Evolutionary conservation across 1,140 invertebrate species (phyloP), one percentile per base, ranked within the genome.

Genomic region (Drosophila malerkotliana): DNA sequence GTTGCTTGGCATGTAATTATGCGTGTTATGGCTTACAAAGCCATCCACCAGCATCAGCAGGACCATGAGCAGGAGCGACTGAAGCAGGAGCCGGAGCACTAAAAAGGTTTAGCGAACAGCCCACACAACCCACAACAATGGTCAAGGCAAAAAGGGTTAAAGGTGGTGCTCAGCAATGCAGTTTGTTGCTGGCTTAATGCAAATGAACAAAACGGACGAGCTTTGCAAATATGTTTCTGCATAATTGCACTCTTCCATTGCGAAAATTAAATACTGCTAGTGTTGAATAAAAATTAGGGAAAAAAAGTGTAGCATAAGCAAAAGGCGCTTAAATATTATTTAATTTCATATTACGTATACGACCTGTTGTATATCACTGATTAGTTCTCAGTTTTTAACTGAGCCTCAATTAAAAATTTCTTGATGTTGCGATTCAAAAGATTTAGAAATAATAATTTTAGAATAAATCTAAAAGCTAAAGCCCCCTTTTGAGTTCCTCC

Each of bases 1-100:
- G 82, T 85, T 82, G 83, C 82, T 87, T 59, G 78, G 54, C 74
- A 82, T 87, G 79, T 87, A 78, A 88, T 88, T 85, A 78, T 83
- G 83, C 83, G 75, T 88, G 74, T 82, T 74, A 74, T 87, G 72
- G 68, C 60, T 54, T 58, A 52, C 44, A 69, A 54, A 76, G 72
- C 63, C 66, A 48, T 55, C 24, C 32, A 21, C 41, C 44, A 54
- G 59, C 47, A 30, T 34, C 63, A 56, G 10, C 58, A 72, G 14
- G 39, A n/a, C 48, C 58, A 28, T 32, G 52, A 61, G 24, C 52
- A 45, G 15, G 41, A 45, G 2, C 30, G 34, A 12, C 32, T 39
- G 34, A 14, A 3, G 30, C 28, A 55, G 10, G 39, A 39, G 1
- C 26, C n/a, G 12, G 12, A n/a, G 48, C 34, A 37, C 10, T 37